phyloP scores from a whole-genome alignment of 2,797 vertebrate species.

The Allobates femoralis region DNA sequence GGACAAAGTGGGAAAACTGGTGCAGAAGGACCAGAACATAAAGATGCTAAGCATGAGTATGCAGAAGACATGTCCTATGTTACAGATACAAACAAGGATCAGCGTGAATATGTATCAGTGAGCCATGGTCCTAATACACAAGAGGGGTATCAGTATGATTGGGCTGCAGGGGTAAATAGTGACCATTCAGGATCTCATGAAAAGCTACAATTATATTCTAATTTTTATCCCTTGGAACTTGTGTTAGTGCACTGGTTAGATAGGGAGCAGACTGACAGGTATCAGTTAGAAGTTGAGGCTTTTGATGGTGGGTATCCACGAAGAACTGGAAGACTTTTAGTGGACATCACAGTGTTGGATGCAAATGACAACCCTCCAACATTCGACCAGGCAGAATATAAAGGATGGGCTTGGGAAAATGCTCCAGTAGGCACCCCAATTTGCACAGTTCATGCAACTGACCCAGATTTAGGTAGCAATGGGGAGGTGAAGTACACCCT shows the following conservation, averaged over 20 bases:
- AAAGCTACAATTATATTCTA: constrained; percentile 50
- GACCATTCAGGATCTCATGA: constrained; percentile 55
- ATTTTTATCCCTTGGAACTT: constrained; percentile 76
- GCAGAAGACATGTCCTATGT: neutral
- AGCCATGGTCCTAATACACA: neutral
- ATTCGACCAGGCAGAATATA: constrained; percentile 85
- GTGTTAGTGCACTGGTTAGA: constrained; percentile 81
- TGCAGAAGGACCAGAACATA: neutral
- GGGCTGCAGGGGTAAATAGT: neutral
- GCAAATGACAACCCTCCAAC: constrained; percentile 91
- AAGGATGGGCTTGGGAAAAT: constrained; percentile 80
- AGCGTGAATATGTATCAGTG: neutral
- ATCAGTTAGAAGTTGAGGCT: constrained; percentile 83
- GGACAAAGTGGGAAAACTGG: neutral
- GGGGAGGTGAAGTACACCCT: constrained; percentile 83
- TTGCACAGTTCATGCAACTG: constrained; percentile 83
- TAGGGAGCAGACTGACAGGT: constrained; percentile 78
- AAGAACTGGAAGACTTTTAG: constrained; percentile 77
- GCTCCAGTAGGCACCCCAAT: constrained; percentile 74
- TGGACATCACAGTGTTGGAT: constrained; percentile 83
- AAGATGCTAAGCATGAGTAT: neutral
- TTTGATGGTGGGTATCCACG: constrained; percentile 88
- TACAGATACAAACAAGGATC: neutral
- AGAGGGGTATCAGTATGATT: constrained; percentile 1
- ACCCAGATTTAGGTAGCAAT: constrained; percentile 84